Evolutionary conservation across 64 coral and sea anemone genomes (phyloP).

Genomic region (Cladopsammia gracilis): DNA sequence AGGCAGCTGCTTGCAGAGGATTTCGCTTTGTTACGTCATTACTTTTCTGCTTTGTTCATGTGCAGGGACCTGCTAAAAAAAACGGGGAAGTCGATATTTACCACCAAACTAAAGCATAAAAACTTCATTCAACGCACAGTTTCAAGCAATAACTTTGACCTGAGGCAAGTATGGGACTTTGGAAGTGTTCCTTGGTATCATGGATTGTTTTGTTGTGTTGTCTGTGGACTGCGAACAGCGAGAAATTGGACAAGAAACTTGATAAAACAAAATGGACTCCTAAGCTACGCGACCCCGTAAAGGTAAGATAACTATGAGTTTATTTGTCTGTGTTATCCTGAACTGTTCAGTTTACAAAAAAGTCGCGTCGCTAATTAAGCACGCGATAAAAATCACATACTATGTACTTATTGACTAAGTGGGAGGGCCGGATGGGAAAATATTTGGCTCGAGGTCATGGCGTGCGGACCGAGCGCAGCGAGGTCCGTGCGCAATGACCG

Average conservation of each 20-base stretch:
- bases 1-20: neutral
- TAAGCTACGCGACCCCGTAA: conserved; percentile 16
- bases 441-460: too few species aligned
- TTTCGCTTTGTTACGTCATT: conserved; percentile 10
- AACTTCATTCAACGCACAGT: neutral
- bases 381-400: too few species aligned
- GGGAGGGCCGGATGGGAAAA: too few species aligned
- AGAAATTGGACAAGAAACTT: neutral
- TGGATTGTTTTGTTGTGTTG: conserved; percentile 5
- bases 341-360: neutral
- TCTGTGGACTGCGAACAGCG: neutral
- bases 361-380: neutral
- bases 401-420: too few species aligned
- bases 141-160: neutral
- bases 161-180: neutral
- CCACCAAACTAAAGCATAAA: neutral
- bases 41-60: conserved; percentile 16
- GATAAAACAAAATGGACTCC: conserved; percentile 37
- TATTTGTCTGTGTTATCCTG: neutral
- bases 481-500: too few species aligned
- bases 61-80: conserved; percentile 40
- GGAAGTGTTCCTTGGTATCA: neutral
- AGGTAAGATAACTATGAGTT: conserved; percentile 1
- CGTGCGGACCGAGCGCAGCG: too few species aligned
- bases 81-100: neutral